A percentile compares a stretch with the other conserved stretches of the same genome.
Evolutionary conservation across 1,140 invertebrate species (phyloP).

Genomic region (Scaptomyza pallida): DNA sequence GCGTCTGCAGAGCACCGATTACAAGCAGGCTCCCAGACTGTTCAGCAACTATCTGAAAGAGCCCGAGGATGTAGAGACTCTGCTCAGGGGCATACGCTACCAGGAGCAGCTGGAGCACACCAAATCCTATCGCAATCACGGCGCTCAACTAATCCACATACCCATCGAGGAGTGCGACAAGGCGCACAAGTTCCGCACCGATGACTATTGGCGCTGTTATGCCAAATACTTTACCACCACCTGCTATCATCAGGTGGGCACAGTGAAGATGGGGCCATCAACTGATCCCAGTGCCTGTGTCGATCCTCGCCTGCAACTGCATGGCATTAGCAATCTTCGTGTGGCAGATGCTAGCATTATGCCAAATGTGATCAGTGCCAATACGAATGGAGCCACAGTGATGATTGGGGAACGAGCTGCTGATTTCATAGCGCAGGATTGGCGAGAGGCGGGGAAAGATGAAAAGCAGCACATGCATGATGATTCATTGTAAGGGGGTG

Average conservation of each 20-base stretch:
- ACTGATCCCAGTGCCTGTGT: constrained; percentile 89
- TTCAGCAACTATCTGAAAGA: constrained; percentile 89
- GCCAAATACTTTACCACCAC: constrained; percentile 86
- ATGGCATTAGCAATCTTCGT: constrained; percentile 88
- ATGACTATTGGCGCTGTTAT: constrained; percentile 91
- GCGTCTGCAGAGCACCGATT: constrained; percentile 87
- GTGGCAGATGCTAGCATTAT: constrained; percentile 92
- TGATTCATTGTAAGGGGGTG: constrained; percentile 26
- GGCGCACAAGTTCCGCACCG: constrained; percentile 85
- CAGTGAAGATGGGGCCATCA: constrained; percentile 90
- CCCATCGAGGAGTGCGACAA: constrained; percentile 86
- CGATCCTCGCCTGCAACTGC: constrained; percentile 88
- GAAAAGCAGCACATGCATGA: constrained; percentile 33
- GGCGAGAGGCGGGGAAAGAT: constrained; percentile 44
- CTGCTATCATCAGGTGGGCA: constrained; percentile 89
- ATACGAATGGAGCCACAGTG: constrained; percentile 89
- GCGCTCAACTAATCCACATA: constrained; percentile 85
- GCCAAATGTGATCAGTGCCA: constrained; percentile 88
- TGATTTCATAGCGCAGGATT: constrained; percentile 89
- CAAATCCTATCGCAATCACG: constrained; percentile 86
- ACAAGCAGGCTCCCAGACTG: constrained; percentile 88
- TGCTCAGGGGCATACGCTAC: constrained; percentile 88
- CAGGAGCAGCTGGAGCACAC: constrained; percentile 86
- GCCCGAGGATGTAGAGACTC: constrained; percentile 87
- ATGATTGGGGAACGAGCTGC: constrained; percentile 95